phyloP scores from a whole-genome alignment of 2,888 invertebrate genomes.

The Epirrhoe tristata region DNA sequence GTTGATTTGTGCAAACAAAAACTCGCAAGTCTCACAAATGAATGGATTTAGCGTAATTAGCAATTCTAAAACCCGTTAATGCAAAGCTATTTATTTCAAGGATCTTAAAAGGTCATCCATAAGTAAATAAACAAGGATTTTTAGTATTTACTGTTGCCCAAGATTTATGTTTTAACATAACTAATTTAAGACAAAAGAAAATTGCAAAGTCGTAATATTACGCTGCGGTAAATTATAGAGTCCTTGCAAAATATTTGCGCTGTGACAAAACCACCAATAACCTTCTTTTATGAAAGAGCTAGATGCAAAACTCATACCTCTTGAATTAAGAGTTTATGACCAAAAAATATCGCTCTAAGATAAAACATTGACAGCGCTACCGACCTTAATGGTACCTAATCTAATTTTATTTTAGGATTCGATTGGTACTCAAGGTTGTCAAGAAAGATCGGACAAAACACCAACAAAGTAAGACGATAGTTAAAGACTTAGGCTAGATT shows the following conservation, averaged over 20 bases:
- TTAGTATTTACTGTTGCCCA: neutral
- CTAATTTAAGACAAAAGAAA: neutral
- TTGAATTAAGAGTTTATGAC: no score
- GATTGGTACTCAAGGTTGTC: no score
- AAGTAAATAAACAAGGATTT: neutral
- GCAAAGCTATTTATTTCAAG: constrained; percentile 7
- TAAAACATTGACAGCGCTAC: no score
- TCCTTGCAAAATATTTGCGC: neutral
- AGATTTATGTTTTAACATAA: neutral
- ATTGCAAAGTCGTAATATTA: neutral
- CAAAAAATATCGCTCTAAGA: no score
- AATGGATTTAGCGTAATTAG: constrained; percentile 18
- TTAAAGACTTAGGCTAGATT: no score
- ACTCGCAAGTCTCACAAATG: neutral
- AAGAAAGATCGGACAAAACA: no score
- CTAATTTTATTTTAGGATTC: no score
- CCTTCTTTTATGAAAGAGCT: neutral
- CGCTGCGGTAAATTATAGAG: neutral
- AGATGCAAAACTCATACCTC: neutral
- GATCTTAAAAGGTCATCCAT: constrained; percentile 10
- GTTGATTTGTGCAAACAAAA: constrained; percentile 7
- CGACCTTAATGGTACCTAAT: no score
- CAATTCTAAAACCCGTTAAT: constrained; percentile 14
- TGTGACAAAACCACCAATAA: neutral
- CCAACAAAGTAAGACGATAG: no score